Base-by-base conservation (phyloP, 2,113 vertebrate species). In the zebrafish (Danio rerio) region DNA sequence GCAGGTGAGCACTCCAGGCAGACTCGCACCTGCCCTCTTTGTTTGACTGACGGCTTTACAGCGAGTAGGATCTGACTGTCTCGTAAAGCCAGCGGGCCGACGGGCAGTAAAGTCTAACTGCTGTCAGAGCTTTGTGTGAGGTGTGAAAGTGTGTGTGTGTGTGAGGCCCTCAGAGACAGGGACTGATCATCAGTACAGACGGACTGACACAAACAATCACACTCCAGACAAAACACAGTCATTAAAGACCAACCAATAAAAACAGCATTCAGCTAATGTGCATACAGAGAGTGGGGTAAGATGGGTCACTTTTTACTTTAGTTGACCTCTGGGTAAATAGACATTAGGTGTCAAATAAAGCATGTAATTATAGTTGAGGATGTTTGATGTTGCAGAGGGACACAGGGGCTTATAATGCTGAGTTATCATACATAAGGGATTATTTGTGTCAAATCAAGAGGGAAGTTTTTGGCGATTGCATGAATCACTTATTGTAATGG, bases 1-100 rank as follows among this genome's bases (percentile, higher is more conserved):
- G 93, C 93, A 94, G 93, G 93, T 94, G 93, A 94, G 90, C 90
- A 86, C 91, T 92, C 89, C 87, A 92, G 91, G 86, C 88, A 88
- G 86, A 88, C 88, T 87, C 89, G 91, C 92, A 93, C 92, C 92
- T 92, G 91, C 90, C 90, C 88, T 87, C 91, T 92, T 93, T 94
- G 92, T 83, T 85, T 90, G 87, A 88, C 90, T 91, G 92, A 92
- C 92, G 90, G 91, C 90, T 93, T 93, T 93, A 92, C 87, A 88
- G 93, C 65, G 63, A 91, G 91, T 89, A 91, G 89, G 92, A 91
- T 92, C 91, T 79, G 88, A 90, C 92, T 89, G 90, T 89, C 90
- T 91, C 89, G 82, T 92, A 94, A 93, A 92, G 89, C 88, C 89
- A 91, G 88, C 88, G 86, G 88, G 87, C 84, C 85, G 72, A 83